phyloP scores from a whole-genome alignment of 2,113 vertebrate genomes.

The Clinocottus analis region DNA sequence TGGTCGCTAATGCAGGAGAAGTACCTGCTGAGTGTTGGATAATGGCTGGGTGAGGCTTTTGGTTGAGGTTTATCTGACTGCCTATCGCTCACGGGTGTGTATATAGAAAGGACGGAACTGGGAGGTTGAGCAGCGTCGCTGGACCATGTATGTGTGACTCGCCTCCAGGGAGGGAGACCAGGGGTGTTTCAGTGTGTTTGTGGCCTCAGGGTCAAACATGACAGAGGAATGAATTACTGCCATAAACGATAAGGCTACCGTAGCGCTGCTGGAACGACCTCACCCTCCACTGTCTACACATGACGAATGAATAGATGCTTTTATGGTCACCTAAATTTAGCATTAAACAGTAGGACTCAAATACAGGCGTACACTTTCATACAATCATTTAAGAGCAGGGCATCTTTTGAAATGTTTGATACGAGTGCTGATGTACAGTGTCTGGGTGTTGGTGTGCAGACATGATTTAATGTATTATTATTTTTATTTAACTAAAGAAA shows the following conservation, averaged over 20 bases:
- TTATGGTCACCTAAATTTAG: background rate
- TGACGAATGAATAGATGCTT: conserved; percentile 4
- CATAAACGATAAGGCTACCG: conserved; percentile 14
- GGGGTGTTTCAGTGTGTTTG: conserved; percentile 18
- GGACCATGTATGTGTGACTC: conserved; percentile 10
- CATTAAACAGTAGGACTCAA: background rate
- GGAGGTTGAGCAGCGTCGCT: background rate
- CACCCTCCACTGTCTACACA: background rate
- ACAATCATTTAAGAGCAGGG: background rate
- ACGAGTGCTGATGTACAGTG: background rate
- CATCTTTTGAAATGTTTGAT: background rate
- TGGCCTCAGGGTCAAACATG: conserved; percentile 31
- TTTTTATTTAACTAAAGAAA: background rate
- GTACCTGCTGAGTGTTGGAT: conserved; percentile 60
- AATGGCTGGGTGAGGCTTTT: conserved; percentile 49
- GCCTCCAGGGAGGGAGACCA: conserved; percentile 19
- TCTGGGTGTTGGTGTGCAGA: background rate
- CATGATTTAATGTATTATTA: no score
- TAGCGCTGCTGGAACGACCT: conserved; percentile 21
- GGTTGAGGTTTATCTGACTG: conserved; percentile 23
- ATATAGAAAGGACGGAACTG: background rate
- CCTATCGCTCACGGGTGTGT: conserved; percentile 17
- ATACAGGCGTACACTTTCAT: background rate
- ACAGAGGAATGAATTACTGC: conserved; percentile 37
- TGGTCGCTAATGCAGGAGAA: conserved; percentile 59